Evolutionary conservation across 2,888 invertebrate genomes (phyloP).

Genomic region (Agrotis exclamationis): DNA sequence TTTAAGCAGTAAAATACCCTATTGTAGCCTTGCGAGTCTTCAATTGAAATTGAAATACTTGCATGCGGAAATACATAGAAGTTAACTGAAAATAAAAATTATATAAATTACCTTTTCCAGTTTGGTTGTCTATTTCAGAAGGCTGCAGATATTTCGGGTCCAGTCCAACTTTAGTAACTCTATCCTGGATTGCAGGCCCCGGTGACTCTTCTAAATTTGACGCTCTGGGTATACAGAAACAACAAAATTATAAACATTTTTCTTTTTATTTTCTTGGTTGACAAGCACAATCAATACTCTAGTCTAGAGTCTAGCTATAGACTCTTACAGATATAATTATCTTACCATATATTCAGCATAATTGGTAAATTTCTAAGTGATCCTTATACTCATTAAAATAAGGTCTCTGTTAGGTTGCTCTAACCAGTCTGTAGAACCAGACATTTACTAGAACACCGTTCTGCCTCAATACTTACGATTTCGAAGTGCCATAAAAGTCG

Average conservation of each 20-base stretch:
- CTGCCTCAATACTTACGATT: conserved; percentile 75
- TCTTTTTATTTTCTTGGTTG: neutral
- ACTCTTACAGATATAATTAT: neutral
- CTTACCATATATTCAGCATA: neutral
- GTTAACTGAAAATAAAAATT: too few relatives aligned
- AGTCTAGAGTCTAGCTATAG: too few relatives aligned
- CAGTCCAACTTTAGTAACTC: conserved; percentile 74
- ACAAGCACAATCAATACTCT: neutral
- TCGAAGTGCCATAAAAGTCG: conserved; percentile 86
- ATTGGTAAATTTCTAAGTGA: neutral
- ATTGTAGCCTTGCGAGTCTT: neutral
- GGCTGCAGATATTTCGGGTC: conserved; percentile 87
- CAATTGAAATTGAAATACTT: neutral
- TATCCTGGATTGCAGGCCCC: conserved; percentile 70
- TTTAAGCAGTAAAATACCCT: too few relatives aligned
- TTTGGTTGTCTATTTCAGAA: conserved; percentile 72
- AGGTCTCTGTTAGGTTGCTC: neutral
- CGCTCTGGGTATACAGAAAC: conserved; percentile 59
- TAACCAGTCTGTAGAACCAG: too few relatives aligned
- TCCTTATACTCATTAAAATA: neutral
- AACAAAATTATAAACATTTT: neutral
- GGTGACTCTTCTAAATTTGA: conserved; percentile 83
- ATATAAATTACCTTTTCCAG: conserved; percentile 70
- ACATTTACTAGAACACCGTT: too few relatives aligned
- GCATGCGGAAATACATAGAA: neutral